Percentiles rank a stretch among this genome's conserved stretches.
phyloP scores from a whole-genome alignment of 2,797 vertebrate genomes.

The Paratrypauchen microcephalus region DNA sequence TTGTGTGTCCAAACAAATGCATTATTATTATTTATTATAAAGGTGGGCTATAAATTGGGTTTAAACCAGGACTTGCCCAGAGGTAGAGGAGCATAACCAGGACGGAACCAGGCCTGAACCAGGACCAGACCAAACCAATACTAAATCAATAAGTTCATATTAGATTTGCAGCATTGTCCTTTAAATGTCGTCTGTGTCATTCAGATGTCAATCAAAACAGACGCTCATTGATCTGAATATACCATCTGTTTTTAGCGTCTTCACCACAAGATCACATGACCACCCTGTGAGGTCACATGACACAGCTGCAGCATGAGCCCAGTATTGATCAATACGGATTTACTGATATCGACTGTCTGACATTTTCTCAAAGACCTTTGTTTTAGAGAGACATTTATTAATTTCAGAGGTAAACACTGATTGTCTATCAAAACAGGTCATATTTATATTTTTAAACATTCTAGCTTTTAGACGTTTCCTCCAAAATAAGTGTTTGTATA shows the following conservation, averaged over 20 bases:
- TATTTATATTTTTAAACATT: no score
- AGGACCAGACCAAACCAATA: not conserved
- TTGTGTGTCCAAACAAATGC: no score
- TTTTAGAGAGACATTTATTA: conserved; percentile 36
- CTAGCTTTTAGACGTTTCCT: no score
- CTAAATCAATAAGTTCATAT: not conserved
- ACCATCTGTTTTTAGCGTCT: conserved; percentile 28
- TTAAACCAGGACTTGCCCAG: not conserved
- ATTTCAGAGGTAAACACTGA: not conserved
- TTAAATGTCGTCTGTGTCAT: no score
- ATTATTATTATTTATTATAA: no score
- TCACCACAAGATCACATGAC: not conserved
- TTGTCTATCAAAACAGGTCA: not conserved
- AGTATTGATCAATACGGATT: conserved; percentile 49
- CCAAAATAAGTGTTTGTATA: no score
- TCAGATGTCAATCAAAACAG: not conserved
- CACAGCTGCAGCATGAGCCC: conserved; percentile 26
- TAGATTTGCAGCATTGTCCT: not conserved
- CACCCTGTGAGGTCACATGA: conserved; percentile 19
- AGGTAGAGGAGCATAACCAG: not conserved
- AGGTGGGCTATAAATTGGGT: no score
- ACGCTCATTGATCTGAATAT: conserved; percentile 36
- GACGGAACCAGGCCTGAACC: not conserved
- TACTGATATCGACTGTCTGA: conserved; percentile 34
- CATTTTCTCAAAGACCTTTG: conserved; percentile 26